Base-by-base conservation (phyloP, 2,888 invertebrate species). In the Monopis laevigella region DNA sequence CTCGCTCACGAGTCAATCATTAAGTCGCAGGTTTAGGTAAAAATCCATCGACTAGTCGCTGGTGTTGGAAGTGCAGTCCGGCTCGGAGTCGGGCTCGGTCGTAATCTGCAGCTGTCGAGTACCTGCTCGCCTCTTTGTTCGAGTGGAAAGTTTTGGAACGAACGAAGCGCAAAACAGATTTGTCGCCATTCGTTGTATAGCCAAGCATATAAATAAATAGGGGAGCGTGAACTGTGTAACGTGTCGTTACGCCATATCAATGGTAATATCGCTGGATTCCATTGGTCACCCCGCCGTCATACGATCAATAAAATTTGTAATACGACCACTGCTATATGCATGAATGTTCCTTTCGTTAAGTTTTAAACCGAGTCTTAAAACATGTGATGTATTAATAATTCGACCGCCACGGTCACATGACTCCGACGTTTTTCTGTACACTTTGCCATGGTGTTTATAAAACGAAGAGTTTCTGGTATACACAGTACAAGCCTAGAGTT, bases 121-220 rank as follows among this genome's bases (percentile, higher is more conserved):
- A 32, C 75, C 73, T 73, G 75, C 59, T 53, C 55, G 55, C 56
- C 61, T 65, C 72, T 74, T 75, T 75, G 77, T 73, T 66, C 64
- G 55, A 55, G 54, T 60, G 67, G 65, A 70, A 72, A 65, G 64
- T 70, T 71, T 65, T 52, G 52, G 49, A 52, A 49, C 45, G 45
- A 52, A 49, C 51, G 46, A 48, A 57, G 48, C 51, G 45, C 45
- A 52, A 51, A 55, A 58, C 56, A 55, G 62, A 66, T 66, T 67
- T 62, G 64, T 65, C 59, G 56, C 56, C n/a, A n/a, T n/a, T n/a
- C n/a, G n/a, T n/a, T 53, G 51, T 52, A 53, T 50, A 40, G 18
- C 17, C 11, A 28, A 17, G 13, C 29, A 18, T 28, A 40, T 29
- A 40, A 12, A 10, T 14, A 32, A 28, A 28, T 40, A 40, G 29